Conservation (phyloP, 1,140 invertebrate genomes). For the Sitobion miscanthi region DNA sequence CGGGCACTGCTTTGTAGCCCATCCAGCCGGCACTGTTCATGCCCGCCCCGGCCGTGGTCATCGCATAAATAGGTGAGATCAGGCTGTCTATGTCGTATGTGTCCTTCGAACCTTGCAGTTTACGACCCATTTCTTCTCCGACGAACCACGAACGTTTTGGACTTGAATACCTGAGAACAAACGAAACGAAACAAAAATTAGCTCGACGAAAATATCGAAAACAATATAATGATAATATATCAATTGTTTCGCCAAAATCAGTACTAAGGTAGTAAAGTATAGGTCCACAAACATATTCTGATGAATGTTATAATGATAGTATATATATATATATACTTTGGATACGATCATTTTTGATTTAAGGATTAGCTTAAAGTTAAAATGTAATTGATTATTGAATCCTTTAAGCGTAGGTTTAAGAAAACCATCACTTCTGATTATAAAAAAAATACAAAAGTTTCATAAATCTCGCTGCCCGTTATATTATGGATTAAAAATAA, state of each 20-base stretch:
- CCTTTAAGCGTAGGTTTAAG: no score
- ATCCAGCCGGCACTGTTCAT: neutral
- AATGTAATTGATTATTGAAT: neutral
- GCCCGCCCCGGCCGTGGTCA: neutral
- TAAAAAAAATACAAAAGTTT: neutral
- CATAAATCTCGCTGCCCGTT: neutral
- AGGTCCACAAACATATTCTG: neutral
- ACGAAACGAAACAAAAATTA: neutral
- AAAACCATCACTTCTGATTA: neutral
- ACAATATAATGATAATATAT: neutral
- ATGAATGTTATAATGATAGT: neutral
- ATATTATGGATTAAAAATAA: neutral
- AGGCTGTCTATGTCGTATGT: neutral
- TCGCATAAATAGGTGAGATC: constrained; percentile 38
- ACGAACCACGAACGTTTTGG: neutral
- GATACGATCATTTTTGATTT: neutral
- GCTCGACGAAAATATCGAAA: neutral
- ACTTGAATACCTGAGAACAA: neutral
- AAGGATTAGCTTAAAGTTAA: neutral
- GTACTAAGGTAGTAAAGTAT: neutral
- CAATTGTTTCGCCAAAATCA: neutral
- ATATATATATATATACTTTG: neutral
- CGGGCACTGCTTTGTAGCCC: constrained; percentile 29
- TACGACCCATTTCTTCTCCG: constrained; percentile 12
- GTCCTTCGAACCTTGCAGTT: neutral